These are phyloP conservation scores for Otolemur garnettii DNA, from an alignment of 2,113 vertebrate species.

Conservation along the genomic window DNA sequence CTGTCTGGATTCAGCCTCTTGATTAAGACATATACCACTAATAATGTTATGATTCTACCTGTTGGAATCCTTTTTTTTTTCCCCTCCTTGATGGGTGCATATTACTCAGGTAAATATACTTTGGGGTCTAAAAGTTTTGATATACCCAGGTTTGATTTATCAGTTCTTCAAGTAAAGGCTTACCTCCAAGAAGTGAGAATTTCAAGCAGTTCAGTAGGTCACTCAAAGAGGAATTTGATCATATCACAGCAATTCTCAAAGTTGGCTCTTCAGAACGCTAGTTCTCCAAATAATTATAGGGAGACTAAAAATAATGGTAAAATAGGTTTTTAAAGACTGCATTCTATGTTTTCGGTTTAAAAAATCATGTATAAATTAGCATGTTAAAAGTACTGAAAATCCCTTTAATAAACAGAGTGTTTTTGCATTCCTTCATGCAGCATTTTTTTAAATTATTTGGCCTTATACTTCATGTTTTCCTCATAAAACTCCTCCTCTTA, in stretches of 20 bases:
- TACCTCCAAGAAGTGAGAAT: constrained; percentile 2
- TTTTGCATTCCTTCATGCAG: neutral
- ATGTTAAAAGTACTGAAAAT: neutral
- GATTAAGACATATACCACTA: neutral
- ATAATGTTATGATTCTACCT: neutral
- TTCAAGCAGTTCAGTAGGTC: neutral
- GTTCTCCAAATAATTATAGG: neutral
- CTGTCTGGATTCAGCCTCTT: neutral
- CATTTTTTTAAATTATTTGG: neutral
- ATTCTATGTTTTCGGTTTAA: neutral
- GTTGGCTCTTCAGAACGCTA: neutral
- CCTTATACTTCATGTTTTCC: neutral
- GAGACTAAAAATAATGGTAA: neutral
- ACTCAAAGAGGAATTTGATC: neutral
- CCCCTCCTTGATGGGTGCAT: neutral
- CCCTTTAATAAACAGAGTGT: neutral
- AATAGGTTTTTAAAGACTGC: neutral
- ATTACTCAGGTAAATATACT: neutral
- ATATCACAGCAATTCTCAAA: neutral
- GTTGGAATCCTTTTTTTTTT: neutral
- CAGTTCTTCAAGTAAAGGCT: neutral
- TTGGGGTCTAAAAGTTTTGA: neutral
- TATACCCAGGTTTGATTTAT: neutral
- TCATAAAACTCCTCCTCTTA: neutral
- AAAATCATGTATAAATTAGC: neutral